Base-by-base conservation (phyloP, 2,888 invertebrate species). In the Marronus borbonicus region DNA sequence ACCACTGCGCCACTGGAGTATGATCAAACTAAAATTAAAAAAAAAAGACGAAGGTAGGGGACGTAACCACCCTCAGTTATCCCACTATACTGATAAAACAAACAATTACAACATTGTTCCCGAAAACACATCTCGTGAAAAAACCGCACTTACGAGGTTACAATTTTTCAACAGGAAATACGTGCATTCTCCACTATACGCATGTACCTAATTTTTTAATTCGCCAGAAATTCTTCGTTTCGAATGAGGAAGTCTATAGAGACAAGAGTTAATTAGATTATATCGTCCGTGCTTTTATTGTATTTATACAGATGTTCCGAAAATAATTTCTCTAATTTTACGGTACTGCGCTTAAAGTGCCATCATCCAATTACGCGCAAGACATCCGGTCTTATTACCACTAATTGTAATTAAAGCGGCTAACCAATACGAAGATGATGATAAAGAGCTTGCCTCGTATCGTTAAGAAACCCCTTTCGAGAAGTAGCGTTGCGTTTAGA, bases 281-380 rank as follows among this genome's bases (percentile, higher is more conserved):
- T 58, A 72, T 36, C 58, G 58, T 72, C 72, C 58, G 72, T 60
- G 55, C 52, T 72, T 72, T 72, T 72, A 72, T 72, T 58, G 72
- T 72, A 72, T 72, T 72, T 72, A 72, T 58, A 72, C 72, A 72
- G 72, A 72, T 72, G 72, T 72, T 72, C 72, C 72, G 72, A 72
- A 72, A 72, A 72, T 72, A 72, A 72, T 72, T 72, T 72, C 72
- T 72, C 58, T 72, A 76, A 76, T 76, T 79, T 74, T 62, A 76
- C 79, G 79, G 76, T 69, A 70, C 75, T 69, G 68, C 69, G 68
- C 69, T 78, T 76, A 79, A 76, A 81, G 80, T 78, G 80, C 77
- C 81, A 83, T 83, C 81, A 83, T 83, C 79, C 82, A 83, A 83
- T 83, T 83, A 82, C 75, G 80, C 76, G 69, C 72, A 83, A 83